Conservation (phyloP, 1,140 invertebrate genomes). For the Zaprionus ornatus region DNA sequence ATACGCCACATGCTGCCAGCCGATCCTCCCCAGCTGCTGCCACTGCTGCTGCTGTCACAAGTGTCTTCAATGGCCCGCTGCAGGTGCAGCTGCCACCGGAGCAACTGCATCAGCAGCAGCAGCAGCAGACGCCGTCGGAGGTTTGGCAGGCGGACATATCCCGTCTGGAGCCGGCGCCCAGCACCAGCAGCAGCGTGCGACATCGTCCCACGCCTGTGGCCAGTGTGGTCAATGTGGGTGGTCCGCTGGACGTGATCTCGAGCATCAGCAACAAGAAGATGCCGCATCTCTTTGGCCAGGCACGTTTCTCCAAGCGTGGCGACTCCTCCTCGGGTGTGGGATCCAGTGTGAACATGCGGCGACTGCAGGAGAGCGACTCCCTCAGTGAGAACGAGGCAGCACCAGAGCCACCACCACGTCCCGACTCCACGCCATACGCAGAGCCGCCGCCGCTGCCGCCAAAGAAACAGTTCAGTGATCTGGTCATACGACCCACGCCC, state of each 20-base stretch:
- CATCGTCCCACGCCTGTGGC: slow-evolving; percentile 53
- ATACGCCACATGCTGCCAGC: slow-evolving; percentile 69
- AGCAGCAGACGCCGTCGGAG: slow-evolving; percentile 33
- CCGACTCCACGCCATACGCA: slow-evolving; percentile 84
- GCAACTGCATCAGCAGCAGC: slow-evolving; percentile 55
- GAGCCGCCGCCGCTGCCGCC: slow-evolving; percentile 93
- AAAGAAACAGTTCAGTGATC: slow-evolving; percentile 87
- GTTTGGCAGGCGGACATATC: slow-evolving; percentile 39
- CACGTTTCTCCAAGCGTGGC: slow-evolving; percentile 72
- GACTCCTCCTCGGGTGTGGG: slow-evolving; percentile 64
- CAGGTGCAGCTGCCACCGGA: slow-evolving; percentile 68
- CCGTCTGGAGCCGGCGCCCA: slow-evolving; percentile 31
- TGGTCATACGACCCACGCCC: slow-evolving; percentile 82
- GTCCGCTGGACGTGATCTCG: slow-evolving; percentile 74
- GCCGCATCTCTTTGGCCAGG: slow-evolving; percentile 81
- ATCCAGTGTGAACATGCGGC: slow-evolving; percentile 81
- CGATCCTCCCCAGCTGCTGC: slow-evolving; percentile 12
- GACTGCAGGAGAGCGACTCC: slow-evolving; percentile 82
- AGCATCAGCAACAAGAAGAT: slow-evolving; percentile 83
- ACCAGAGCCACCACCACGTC: slow-evolving; percentile 89
- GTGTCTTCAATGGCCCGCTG: slow-evolving; percentile 64
- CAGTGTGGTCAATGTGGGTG: slow-evolving; percentile 41
- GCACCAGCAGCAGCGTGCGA: slow-evolving; percentile 41
- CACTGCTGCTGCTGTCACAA: slow-evolving; percentile 1
- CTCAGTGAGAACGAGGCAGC: slow-evolving; percentile 85